Conservation (phyloP, 2,797 vertebrate genomes). For the Poliocrania exsul region DNA sequence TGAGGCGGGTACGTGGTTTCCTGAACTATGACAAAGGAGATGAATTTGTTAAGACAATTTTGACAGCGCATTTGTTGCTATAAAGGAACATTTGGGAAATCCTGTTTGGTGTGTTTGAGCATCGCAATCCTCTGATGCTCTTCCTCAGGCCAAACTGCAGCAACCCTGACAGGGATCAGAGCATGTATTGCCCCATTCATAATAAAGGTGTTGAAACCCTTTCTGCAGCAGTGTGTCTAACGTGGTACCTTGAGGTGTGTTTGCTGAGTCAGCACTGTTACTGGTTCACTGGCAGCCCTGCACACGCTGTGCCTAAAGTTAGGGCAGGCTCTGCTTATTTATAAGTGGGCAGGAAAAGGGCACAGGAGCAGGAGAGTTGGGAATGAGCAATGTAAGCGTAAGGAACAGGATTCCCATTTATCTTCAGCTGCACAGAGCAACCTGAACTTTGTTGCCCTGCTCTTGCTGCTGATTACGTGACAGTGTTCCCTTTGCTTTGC, state of each 20-base stretch:
- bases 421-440: background rate
- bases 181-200: background rate
- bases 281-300: background rate
- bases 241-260: background rate
- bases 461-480: background rate
- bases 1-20: background rate
- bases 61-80: background rate
- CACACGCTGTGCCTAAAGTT: rapidly evolving
- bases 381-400: rapidly evolving
- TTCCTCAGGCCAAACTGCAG: background rate
- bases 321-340: background rate
- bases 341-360: background rate
- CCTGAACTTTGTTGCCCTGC: background rate
- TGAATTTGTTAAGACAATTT: background rate
- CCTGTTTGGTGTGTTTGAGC: background rate
- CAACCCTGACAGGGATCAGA: background rate
- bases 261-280: background rate
- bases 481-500: constrained; percentile 46
- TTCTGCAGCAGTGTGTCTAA: background rate
- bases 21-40: background rate
- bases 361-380: background rate
- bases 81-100: background rate
- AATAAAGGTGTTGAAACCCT: background rate
- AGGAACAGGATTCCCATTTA: background rate
- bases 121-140: background rate